Evolutionary conservation across 2,113 vertebrate species (phyloP), one percentile per base, ranked within the genome.

Genomic region (Anarrhichthys ocellatus): DNA sequence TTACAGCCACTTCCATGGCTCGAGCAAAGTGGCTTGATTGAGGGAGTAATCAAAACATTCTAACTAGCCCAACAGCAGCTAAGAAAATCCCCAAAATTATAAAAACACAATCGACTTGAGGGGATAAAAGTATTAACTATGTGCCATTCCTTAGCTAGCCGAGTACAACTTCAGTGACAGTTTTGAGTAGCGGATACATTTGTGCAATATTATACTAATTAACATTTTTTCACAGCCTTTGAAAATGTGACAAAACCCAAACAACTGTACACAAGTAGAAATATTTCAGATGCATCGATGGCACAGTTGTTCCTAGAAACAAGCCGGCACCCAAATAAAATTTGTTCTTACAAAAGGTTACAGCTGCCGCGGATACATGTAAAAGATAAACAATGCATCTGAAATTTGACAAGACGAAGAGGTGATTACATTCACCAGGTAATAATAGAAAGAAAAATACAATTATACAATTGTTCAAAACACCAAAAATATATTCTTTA

Each of bases 1-100:
- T 98, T 97, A 98, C 97, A 97, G 97, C 97, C 97, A 99, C 98
- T 96, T 95, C 96, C 95, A 96, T 95, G 96, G 97, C 96, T 96
- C 96, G 97, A 97, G 95, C 96, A 96, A 96, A 96, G 95, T 96
- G 91, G 97, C 97, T 97, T 98, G 97, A 90, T 92, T 91, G 91
- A 87, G 91, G 91, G 91, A 92, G 91, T 93, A 92, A 96, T 96
- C 94, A 96, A 96, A 91, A 98, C 96, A 97, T 96, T 96, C 96
- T 97, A 96, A 95, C 96, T 97, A 96, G 92, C 95, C 85, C 72
- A 73, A 92, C 90, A 92, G 87, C 80, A 93, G 83, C 67, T 86
- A 61, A 77, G 56, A 80, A 89, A 59, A 87, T 84, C 89, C 92
- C 88, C 81, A 65, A 83, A 90, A 81, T 64, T 34, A 79, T 42